These are phyloP conservation scores for Haliclystus octoradiatus DNA, from an alignment of 30 jellyfish, hydroid and myxozoan genomes.

Conservation along the genomic window DNA sequence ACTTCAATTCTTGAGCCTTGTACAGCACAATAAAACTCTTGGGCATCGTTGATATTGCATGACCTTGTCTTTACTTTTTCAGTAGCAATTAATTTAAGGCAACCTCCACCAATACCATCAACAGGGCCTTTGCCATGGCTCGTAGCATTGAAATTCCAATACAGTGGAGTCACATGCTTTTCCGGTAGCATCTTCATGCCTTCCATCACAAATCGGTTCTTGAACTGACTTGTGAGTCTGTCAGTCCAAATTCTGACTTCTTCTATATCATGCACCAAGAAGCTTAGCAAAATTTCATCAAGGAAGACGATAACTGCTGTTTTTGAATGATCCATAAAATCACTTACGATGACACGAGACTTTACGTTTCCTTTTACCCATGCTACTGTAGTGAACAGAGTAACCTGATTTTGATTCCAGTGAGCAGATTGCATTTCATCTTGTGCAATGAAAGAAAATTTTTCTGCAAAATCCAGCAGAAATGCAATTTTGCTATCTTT, in stretches of 20 bases:
- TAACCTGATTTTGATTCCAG: slow-evolving; percentile 36
- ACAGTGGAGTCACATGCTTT: no score
- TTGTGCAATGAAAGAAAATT: slow-evolving; percentile 6
- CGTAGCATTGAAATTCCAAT: slow-evolving; percentile 20
- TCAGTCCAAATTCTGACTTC: no score
- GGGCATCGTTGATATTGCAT: slow-evolving; percentile 20
- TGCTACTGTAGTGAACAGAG: no score
- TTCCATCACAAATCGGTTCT: no score
- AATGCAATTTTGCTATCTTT: slow-evolving; percentile 4
- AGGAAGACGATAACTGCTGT: slow-evolving; percentile 15
- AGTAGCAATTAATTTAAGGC: slow-evolving; percentile 11
- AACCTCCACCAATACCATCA: slow-evolving; percentile 17
- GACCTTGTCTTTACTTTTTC: slow-evolving; percentile 20
- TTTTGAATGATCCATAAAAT: no score
- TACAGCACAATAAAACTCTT: slow-evolving; percentile 16
- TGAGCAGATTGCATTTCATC: slow-evolving; percentile 49
- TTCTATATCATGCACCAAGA: slow-evolving; percentile 16
- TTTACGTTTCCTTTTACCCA: no score
- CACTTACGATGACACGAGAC: no score
- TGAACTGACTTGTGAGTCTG: no score
- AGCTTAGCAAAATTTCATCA: slow-evolving; percentile 9
- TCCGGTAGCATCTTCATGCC: no score
- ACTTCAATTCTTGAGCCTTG: slow-evolving; percentile 12
- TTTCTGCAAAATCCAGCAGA: slow-evolving; percentile 37
- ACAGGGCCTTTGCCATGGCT: slow-evolving; percentile 21